Evolutionary conservation across 2,888 invertebrate species (phyloP), one percentile per base, ranked within the genome.

Genomic region (Drosophila lacicola): DNA sequence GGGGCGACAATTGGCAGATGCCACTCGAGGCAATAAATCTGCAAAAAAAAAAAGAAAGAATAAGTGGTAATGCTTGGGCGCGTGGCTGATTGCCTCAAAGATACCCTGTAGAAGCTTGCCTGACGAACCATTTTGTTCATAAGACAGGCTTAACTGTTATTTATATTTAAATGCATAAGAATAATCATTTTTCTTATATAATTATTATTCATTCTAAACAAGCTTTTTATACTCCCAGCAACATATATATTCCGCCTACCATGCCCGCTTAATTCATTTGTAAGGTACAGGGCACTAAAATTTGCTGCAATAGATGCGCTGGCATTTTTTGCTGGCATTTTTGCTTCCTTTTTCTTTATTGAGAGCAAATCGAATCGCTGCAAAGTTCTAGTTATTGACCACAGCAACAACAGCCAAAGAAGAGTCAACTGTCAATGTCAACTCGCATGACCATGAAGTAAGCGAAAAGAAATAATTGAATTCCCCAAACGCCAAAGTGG

Each of bases 401-500:
- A 76, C 78, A 81, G 45, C 70, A 75, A 14, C 41, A 51, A 42
- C 25, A 49, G 19, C 39, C 39, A 51, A 36, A 39, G 39, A 54
- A 58, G 36, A 61, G 46, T 60, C 73, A 76, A 79, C 69, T 70
- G 66, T 73, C 75, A 83, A 86, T 86, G 77, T 83, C 83, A 86
- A 68, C 86, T 81, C 74, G 72, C 69, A 80, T 72, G 88, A 67
- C 76, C 68, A 62, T 67, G 55, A 72, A 67, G 77, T 64, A 67
- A 56, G 57, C 47, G 69, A 80, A 75, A 84, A 45, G 65, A 66
- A 85, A 83, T 90, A 90, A 90, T 90, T 90, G 90, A 90, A 90
- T 90, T 90, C 88, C 86, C 86, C 71, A 80, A 89, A 88, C 81
- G 90, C 82, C 90, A 90, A 90, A 90, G 78, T 79, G 90, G 90